phyloP scores from a whole-genome alignment of 2,888 invertebrate species.

The Embidobia sp. region DNA sequence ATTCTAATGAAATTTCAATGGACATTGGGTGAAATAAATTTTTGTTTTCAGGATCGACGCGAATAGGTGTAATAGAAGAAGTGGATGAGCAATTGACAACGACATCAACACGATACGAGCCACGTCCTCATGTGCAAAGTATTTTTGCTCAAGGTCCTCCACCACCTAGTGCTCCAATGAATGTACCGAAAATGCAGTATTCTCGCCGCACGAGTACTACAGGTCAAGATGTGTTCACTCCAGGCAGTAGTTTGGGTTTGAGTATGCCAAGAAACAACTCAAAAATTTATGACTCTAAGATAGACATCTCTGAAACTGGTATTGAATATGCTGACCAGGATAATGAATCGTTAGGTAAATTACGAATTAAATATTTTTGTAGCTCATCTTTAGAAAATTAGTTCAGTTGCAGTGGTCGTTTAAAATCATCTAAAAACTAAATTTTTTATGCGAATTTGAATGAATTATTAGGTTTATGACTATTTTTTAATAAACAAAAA shows the following conservation, averaged over 20 bases:
- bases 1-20: no score
- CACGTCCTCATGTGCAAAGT: slow-evolving; percentile 77
- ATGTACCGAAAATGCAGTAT: slow-evolving; percentile 83
- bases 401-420: background rate
- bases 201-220: slow-evolving; percentile 75
- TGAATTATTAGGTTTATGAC: no score
- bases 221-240: slow-evolving; percentile 54
- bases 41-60: slow-evolving; percentile 73
- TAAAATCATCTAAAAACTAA: no score
- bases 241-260: slow-evolving; percentile 43
- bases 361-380: background rate
- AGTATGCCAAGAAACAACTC: slow-evolving; percentile 9
- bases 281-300: slow-evolving; percentile 41
- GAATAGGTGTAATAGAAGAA: slow-evolving; percentile 81
- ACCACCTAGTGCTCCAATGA: slow-evolving; percentile 85
- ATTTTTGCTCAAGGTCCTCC: slow-evolving; percentile 83
- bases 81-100: slow-evolving; percentile 91
- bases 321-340: slow-evolving; percentile 67
- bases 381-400: background rate
- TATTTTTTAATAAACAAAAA: no score
- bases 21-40: no score
- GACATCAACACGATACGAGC: slow-evolving; percentile 86
- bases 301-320: slow-evolving; percentile 26
- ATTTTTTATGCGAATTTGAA: no score
- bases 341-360: slow-evolving; percentile 61